Evolutionary conservation across 2,888 invertebrate species (phyloP).

Genomic region (Drosophila cracens): DNA sequence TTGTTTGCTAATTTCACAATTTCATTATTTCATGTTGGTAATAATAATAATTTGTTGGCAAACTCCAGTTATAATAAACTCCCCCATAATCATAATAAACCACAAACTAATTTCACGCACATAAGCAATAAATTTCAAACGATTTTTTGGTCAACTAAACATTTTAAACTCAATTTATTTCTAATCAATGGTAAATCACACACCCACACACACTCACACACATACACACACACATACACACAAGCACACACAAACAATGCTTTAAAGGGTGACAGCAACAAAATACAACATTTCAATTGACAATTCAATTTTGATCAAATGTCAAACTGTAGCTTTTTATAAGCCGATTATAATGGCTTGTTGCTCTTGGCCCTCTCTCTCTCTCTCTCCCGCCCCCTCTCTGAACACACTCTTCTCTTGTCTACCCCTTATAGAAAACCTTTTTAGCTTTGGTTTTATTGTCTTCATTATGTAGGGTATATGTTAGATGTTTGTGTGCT

Average conservation of each 20-base stretch:
- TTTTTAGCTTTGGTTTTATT: constrained; percentile 20
- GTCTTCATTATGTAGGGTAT: constrained; percentile 19
- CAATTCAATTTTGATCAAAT: constrained; percentile 66
- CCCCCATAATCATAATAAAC: constrained; percentile 10
- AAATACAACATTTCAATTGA: constrained; percentile 51
- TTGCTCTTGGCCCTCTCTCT: constrained; percentile 13
- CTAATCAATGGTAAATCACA: constrained; percentile 53
- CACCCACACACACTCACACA: background rate
- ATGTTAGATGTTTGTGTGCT: background rate
- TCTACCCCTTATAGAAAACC: background rate
- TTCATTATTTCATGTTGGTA: constrained; percentile 55
- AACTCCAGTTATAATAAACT: background rate
- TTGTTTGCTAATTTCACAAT: constrained; percentile 33
- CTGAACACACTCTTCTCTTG: background rate
- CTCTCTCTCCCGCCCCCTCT: background rate
- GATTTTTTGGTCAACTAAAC: constrained; percentile 40
- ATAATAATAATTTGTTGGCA: constrained; percentile 44
- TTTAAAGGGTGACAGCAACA: constrained; percentile 16
- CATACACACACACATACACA: constrained; percentile 1
- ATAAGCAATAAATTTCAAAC: constrained; percentile 49
- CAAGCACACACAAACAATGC: constrained; percentile 24
- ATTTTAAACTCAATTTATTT: constrained; percentile 46
- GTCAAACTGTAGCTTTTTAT: constrained; percentile 60
- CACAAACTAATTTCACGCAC: constrained; percentile 70
- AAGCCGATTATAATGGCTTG: constrained; percentile 71